These are phyloP conservation scores for Neosilurus mollespiculum DNA, from an alignment of 2,797 vertebrate genomes.

Conservation along the genomic window DNA sequence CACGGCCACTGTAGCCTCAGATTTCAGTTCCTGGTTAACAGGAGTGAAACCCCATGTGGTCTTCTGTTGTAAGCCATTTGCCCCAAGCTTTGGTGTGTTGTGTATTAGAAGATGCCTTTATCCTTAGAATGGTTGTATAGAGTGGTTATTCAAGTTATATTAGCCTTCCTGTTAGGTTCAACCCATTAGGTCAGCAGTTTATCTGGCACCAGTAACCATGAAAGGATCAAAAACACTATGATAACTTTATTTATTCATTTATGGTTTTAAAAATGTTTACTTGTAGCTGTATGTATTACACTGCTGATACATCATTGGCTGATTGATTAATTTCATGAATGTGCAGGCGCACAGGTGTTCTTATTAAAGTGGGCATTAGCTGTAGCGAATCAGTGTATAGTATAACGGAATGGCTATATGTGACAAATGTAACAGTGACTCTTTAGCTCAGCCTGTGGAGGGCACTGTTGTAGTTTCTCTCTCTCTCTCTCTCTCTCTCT, in stretches of 20 bases:
- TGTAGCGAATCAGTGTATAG: not conserved
- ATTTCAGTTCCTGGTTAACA: too few species aligned
- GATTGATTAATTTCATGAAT: not conserved
- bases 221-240: not conserved
- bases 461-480: slow-evolving; percentile 48
- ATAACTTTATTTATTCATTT: not conserved
- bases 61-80: not conserved
- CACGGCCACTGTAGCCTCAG: not conserved
- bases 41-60: not conserved
- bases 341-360: not conserved
- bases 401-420: not conserved
- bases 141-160: not conserved
- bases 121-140: not conserved
- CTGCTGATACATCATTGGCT: not conserved
- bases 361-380: not conserved
- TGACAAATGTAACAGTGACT: not conserved
- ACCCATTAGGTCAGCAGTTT: not conserved
- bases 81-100: not conserved
- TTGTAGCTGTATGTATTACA: not conserved
- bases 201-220: not conserved
- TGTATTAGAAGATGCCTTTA: not conserved
- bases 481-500: not conserved
- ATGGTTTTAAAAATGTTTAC: too few species aligned
- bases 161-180: not conserved
- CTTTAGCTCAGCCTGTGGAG: slow-evolving; percentile 42